phyloP scores from a whole-genome alignment of 2,797 vertebrate species.

The Lutjanus argentimaculatus region DNA sequence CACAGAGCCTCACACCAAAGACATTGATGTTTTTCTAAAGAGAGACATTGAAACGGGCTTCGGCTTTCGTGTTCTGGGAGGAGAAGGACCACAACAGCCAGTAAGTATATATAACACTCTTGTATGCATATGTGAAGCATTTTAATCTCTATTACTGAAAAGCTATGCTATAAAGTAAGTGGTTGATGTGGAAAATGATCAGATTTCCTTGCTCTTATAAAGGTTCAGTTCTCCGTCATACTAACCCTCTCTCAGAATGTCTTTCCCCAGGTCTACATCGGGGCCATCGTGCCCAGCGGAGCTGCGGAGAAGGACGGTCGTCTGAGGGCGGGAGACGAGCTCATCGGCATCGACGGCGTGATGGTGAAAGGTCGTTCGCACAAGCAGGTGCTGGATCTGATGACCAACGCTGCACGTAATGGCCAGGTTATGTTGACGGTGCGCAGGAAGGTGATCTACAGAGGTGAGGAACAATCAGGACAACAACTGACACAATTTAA shows the following conservation, averaged over 20 bases:
- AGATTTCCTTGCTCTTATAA: neutral
- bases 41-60: conserved; percentile 98
- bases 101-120: conserved; percentile 84
- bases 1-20: conserved; percentile 95
- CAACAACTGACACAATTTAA: neutral
- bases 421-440: conserved; percentile 96
- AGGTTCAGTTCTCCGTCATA: neutral
- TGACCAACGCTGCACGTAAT: conserved; percentile 97
- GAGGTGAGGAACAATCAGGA: conserved; percentile 83
- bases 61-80: conserved; percentile 97
- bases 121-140: neutral
- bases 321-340: conserved; percentile 95
- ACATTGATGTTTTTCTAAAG: conserved; percentile 96
- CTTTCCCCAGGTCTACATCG: conserved; percentile 94
- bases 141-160: neutral
- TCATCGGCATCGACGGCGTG: conserved; percentile 95
- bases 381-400: conserved; percentile 97
- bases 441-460: conserved; percentile 91
- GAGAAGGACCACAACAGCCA: conserved; percentile 96
- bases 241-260: conserved; percentile 74
- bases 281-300: conserved; percentile 95
- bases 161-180: neutral
- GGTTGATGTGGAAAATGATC: neutral
- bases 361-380: conserved; percentile 96
- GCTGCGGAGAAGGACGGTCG: conserved; percentile 96